A percentile compares a stretch with the other conserved stretches of the same genome.
Evolutionary conservation across 2,113 vertebrate species (phyloP).

Genomic region (Propithecus coquereli): DNA sequence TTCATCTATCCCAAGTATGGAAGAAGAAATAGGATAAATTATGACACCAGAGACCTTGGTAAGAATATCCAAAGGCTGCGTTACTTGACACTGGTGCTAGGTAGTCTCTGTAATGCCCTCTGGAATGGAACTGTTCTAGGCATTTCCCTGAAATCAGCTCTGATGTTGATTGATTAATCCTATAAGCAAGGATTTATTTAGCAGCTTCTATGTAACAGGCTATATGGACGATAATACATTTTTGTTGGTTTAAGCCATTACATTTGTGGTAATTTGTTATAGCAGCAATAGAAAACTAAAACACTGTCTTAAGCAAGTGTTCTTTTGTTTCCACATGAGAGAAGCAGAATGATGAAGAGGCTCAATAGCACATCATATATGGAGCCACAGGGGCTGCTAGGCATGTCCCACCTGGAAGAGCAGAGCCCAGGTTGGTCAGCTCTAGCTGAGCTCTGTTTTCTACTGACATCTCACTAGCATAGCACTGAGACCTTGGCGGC

Average conservation of each 20-base stretch:
- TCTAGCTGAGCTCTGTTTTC: not conserved
- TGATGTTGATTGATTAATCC: not conserved
- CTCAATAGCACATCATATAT: not conserved
- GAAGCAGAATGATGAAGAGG: not conserved
- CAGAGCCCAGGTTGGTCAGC: not conserved
- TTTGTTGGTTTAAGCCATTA: not conserved
- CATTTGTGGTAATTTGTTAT: not conserved
- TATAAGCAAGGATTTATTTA: not conserved
- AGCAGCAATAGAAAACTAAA: not conserved
- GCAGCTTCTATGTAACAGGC: not conserved
- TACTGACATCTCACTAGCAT: not conserved
- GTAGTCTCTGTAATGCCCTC: not conserved
- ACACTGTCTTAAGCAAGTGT: not conserved
- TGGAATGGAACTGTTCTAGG: not conserved
- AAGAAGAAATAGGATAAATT: not conserved
- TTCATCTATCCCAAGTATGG: not conserved
- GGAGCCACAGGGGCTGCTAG: not conserved
- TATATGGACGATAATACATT: not conserved
- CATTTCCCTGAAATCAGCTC: not conserved
- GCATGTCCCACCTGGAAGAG: not conserved
- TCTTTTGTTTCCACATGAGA: conserved; percentile 2
- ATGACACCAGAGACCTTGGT: not conserved
- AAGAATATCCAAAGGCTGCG: not conserved
- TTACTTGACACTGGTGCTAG: not conserved
- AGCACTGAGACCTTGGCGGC: not conserved